Conservation (phyloP, 2,888 invertebrate species). For the Apodemia hepburni region DNA sequence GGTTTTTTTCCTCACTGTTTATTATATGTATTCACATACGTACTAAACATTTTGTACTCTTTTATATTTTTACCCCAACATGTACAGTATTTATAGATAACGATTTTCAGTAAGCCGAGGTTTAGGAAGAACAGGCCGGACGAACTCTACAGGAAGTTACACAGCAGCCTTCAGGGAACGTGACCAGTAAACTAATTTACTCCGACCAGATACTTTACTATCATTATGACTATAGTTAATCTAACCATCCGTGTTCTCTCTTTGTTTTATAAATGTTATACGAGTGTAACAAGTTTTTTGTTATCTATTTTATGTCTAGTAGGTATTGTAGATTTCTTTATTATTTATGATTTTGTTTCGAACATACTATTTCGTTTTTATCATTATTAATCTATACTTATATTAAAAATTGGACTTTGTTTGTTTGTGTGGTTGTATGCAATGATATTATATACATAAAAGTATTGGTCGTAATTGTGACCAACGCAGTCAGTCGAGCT, state of each 20-base stretch:
- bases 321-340: too few relatives aligned
- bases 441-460: too few relatives aligned
- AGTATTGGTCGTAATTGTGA: too few relatives aligned
- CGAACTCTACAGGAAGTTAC: constrained; percentile 58
- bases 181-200: constrained; percentile 45
- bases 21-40: too few relatives aligned
- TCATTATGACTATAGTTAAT: constrained; percentile 62
- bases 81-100: constrained; percentile 16
- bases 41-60: neutral
- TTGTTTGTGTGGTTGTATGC: too few relatives aligned
- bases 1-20: too few relatives aligned
- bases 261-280: neutral
- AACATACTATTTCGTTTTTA: too few relatives aligned
- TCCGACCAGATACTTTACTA: constrained; percentile 40
- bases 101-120: constrained; percentile 52
- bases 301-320: too few relatives aligned
- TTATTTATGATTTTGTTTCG: too few relatives aligned
- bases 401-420: too few relatives aligned
- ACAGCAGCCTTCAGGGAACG: constrained; percentile 46
- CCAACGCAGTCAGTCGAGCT: too few relatives aligned
- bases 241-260: constrained; percentile 49
- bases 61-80: neutral
- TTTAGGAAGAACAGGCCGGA: constrained; percentile 43
- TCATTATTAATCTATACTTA: too few relatives aligned
- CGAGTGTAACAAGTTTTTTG: neutral